Percentiles rank a stretch among this genome's conserved stretches.
Conservation (phyloP, 2,888 invertebrate genomes). For the Thalpophila matura region DNA sequence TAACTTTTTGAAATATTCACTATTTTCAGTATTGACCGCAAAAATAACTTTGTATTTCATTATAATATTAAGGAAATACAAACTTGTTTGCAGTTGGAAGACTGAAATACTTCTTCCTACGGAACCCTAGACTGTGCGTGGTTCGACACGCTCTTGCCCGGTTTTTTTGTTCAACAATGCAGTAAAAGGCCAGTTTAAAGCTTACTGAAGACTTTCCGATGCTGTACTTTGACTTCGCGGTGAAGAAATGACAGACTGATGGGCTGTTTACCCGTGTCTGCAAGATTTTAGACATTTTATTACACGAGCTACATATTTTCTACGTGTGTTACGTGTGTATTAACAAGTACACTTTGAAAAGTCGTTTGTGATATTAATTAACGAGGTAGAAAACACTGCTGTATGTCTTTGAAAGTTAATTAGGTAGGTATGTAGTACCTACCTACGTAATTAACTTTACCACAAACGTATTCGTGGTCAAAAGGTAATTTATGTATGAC, state of each 20-base stretch:
- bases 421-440: no score
- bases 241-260: neutral
- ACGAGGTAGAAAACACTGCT: conserved; percentile 20
- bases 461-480: conserved; percentile 25
- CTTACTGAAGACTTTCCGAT: neutral
- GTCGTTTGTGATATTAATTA: conserved; percentile 24
- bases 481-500: conserved; percentile 49
- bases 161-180: conserved; percentile 24
- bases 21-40: no score
- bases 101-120: no score
- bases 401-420: conserved; percentile 28
- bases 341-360: conserved; percentile 10
- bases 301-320: no score
- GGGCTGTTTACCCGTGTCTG: neutral
- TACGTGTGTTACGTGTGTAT: no score
- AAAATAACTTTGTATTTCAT: no score
- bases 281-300: neutral
- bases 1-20: no score
- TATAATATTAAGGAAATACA: no score
- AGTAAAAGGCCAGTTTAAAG: neutral
- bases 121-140: no score
- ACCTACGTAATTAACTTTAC: conserved; percentile 42
- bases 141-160: no score
- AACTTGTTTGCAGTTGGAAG: no score
- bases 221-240: neutral